Conservation (phyloP, 2,797 vertebrate genomes). For the Leptatherina wallacei region DNA sequence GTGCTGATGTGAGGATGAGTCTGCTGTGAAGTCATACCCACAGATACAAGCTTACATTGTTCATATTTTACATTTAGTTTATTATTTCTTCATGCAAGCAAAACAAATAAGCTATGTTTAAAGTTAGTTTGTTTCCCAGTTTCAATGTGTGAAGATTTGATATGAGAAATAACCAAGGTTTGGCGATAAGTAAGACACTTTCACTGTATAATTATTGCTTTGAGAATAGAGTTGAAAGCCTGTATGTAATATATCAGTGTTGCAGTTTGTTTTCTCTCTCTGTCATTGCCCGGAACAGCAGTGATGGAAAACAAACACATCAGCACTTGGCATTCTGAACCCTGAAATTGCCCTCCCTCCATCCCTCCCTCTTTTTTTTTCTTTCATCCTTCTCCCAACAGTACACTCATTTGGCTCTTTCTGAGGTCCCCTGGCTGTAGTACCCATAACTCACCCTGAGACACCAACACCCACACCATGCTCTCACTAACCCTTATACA, state of each 20-base stretch:
- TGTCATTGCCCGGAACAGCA: constrained; percentile 84
- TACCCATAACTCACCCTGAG: constrained; percentile 86
- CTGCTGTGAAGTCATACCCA: constrained; percentile 34
- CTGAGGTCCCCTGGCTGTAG: constrained; percentile 82
- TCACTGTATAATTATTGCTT: constrained; percentile 69
- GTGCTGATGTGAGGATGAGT: constrained; percentile 40
- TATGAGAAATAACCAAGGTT: constrained; percentile 61
- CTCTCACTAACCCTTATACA: constrained; percentile 82
- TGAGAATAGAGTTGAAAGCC: constrained; percentile 75
- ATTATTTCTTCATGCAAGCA: constrained; percentile 29
- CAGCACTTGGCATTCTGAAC: constrained; percentile 86
- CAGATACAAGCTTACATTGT: background rate
- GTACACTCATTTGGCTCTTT: constrained; percentile 79
- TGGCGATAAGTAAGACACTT: constrained; percentile 71
- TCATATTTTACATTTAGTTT: constrained; percentile 5
- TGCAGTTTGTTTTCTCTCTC: constrained; percentile 79
- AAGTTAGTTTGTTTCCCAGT: constrained; percentile 24
- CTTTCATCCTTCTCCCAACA: constrained; percentile 84
- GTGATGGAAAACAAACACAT: constrained; percentile 87
- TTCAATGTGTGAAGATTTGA: constrained; percentile 46
- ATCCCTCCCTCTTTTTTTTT: constrained; percentile 65
- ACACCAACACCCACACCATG: constrained; percentile 83
- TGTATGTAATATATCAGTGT: constrained; percentile 82
- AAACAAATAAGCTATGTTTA: constrained; percentile 34
- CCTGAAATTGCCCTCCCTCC: constrained; percentile 80